Evolutionary conservation across 2,797 vertebrate species (phyloP).

Genomic region (Bovichtus variegatus): DNA sequence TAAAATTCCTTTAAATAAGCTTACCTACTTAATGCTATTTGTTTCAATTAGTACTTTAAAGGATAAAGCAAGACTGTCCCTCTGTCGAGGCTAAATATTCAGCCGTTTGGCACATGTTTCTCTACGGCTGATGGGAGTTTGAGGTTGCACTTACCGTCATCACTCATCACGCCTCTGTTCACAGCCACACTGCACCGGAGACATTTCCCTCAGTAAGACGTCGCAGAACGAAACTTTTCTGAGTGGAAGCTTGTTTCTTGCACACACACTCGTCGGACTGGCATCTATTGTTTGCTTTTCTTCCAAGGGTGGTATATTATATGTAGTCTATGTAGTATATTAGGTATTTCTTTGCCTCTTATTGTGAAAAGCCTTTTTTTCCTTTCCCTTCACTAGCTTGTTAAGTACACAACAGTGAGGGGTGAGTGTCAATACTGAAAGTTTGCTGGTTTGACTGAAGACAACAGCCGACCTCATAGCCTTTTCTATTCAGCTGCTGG

Average conservation of each 20-base stretch:
- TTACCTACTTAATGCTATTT: background rate
- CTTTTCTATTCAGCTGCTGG: constrained; percentile 31
- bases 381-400: background rate
- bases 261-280: background rate
- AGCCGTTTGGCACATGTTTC: background rate
- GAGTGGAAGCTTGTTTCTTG: constrained; percentile 2
- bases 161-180: constrained; percentile 15
- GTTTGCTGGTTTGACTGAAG: constrained; percentile 32
- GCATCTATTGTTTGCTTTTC: constrained; percentile 15
- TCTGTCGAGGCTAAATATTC: background rate
- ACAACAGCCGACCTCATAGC: constrained; percentile 18
- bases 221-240: constrained; percentile 12
- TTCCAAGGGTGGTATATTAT: background rate
- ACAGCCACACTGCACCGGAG: constrained; percentile 4
- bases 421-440: constrained; percentile 36
- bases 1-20: background rate
- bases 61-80: background rate
- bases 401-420: constrained; percentile 8
- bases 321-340: background rate
- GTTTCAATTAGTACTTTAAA: background rate
- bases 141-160: constrained; percentile 34
- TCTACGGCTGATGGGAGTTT: background rate
- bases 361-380: background rate
- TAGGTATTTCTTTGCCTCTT: constrained; percentile 1
- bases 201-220: constrained; percentile 6